Evolutionary conservation across 2,888 invertebrate species (phyloP), one percentile per base, ranked within the genome.

Genomic region (Torymus aiolomorphi): DNA sequence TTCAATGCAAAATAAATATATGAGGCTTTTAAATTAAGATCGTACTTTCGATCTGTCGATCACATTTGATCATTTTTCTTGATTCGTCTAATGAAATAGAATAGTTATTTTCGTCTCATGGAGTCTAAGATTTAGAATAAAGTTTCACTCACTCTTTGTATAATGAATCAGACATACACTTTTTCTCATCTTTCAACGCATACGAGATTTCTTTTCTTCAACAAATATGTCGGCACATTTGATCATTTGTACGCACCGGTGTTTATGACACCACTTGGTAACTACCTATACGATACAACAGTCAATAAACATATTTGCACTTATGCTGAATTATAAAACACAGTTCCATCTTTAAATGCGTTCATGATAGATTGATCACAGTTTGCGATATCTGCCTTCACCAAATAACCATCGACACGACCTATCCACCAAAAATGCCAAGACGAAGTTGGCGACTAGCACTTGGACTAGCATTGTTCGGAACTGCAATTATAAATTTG

Each of bases 371-470:
- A 71, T 69, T 72, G 76, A 89, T 90, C 89, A 90, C 88, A 90
- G 87, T 80, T 89, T 89, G 72, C 85, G 82, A 81, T 87, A 90
- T 88, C 93, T 93, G 62, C 96, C 96, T 91, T 96, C 97, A 31
- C 97, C 97, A 89, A 97, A 97, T 67, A 97, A 91, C 93, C 95
- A 95, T 87, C 97, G 92, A 91, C 97, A 97, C 56, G 93, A 87
- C 86, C 97, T 93, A 91, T 99, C 99, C 82, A 96, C 95, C 20
- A 95, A 87, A 88, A 95, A 98, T 3, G 98, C 96, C 87, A 96
- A 94, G 83, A 95, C 90, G 89, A 98, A 95, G 90, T 99, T 98
- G 0, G 95, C 95, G 84, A 96, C 92, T 84, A 99, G 92, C 16
- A 97, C 95, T 90, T 93, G 92, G 71, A 99, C 93, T 87, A 99